Percentiles rank a stretch among this genome's conserved stretches.
These are phyloP conservation scores for Oncopeltus fasciatus DNA, from an alignment of 1,140 invertebrate species.

Conservation along the genomic window DNA sequence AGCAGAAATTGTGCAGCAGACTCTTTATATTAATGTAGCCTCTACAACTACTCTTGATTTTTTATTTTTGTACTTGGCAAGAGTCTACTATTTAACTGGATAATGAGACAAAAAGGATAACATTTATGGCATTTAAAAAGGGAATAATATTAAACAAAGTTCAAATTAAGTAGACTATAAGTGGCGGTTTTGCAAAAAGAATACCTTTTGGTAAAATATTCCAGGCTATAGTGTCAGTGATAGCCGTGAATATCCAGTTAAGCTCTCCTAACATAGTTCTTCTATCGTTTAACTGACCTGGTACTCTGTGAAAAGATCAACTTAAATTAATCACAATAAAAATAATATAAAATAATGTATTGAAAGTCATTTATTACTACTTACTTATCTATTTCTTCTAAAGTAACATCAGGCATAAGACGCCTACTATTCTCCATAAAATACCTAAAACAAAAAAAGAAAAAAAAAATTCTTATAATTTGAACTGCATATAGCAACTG, in stretches of 20 bases:
- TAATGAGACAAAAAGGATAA: too few relatives aligned
- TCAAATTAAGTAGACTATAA: too few relatives aligned
- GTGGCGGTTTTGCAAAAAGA: not conserved
- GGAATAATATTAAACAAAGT: too few relatives aligned
- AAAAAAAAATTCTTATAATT: too few relatives aligned
- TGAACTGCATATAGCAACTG: too few relatives aligned
- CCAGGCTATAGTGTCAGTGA: conserved; percentile 99
- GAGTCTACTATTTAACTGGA: too few relatives aligned
- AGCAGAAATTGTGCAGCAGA: too few relatives aligned
- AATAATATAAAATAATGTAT: not conserved
- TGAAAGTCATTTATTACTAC: conserved; percentile 26
- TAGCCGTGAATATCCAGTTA: conserved; percentile 99
- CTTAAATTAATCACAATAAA: not conserved
- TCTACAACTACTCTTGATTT: too few relatives aligned
- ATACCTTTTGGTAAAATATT: conserved; percentile 76
- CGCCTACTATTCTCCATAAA: conserved; percentile 71
- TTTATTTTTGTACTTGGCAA: too few relatives aligned
- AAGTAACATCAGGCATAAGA: conserved; percentile 61
- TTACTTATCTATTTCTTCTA: conserved; percentile 82
- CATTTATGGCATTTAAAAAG: too few relatives aligned
- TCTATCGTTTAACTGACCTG: conserved; percentile 85
- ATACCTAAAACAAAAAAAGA: conserved; percentile 41
- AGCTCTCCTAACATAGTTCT: conserved; percentile 95
- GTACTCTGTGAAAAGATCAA: conserved; percentile 49
- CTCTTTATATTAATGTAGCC: too few relatives aligned